phyloP scores from a whole-genome alignment of 1,140 invertebrate species.

The Coboldia fuscipes region DNA sequence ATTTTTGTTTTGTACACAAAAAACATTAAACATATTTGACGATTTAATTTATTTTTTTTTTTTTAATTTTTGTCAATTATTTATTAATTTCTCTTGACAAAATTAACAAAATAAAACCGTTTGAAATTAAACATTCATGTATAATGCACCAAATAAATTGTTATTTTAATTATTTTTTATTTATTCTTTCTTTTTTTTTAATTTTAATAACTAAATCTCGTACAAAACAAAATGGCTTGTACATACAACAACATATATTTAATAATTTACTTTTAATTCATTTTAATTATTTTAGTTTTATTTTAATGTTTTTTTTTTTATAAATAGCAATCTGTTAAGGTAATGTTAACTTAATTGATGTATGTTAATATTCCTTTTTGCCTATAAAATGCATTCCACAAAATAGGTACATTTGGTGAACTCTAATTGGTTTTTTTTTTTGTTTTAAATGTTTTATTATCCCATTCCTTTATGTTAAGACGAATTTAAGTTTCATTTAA shows the following conservation, averaged over 20 bases:
- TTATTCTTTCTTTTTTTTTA: neutral
- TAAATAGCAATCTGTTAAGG: slow-evolving; percentile 7
- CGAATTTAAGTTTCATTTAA: neutral
- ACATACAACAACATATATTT: neutral
- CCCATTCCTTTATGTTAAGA: neutral
- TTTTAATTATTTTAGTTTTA: slow-evolving; percentile 10
- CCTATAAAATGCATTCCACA: slow-evolving; percentile 5
- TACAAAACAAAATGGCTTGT: neutral
- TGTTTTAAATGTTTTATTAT: neutral
- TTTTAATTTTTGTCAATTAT: neutral
- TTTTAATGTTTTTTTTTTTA: slow-evolving; percentile 7
- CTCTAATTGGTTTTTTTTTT: slow-evolving; percentile 2
- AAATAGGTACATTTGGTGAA: slow-evolving; percentile 3
- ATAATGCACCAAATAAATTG: too few relatives aligned
- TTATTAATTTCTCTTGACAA: too few relatives aligned
- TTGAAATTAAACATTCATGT: too few relatives aligned
- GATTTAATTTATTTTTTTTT: neutral
- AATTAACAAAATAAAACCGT: too few relatives aligned
- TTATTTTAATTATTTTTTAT: slow-evolving; percentile 1
- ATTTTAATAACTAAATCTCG: slow-evolving; percentile 4
- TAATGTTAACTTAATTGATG: too few relatives aligned
- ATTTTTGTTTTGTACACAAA: neutral
- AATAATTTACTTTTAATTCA: slow-evolving; percentile 1
- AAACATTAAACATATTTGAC: neutral
- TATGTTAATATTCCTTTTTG: too few relatives aligned